Base-by-base conservation (phyloP, 2,113 vertebrate species). In the Chitala chitala region DNA sequence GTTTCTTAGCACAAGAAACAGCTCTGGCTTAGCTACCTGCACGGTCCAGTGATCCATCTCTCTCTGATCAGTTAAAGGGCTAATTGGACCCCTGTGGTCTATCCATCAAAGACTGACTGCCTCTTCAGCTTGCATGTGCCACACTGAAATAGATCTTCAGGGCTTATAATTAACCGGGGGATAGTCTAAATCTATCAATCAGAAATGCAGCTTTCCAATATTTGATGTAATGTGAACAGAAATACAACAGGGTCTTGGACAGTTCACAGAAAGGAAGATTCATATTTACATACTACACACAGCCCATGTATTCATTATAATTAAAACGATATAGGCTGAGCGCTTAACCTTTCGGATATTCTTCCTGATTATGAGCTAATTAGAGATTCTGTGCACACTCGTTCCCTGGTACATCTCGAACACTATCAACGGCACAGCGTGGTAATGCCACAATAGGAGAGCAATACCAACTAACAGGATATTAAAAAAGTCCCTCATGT, bases 401-500 rank as follows among this genome's bases (percentile, higher is more conserved):
- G 6, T 22, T 68, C 64, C 73, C 42, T 71, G 42, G 12, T 75
- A 78, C 80, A 81, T 79, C 80, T 81, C 42, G 53, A 79, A 80
- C 24, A 70, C 80, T 82, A 80, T 83, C 80, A 77, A 82, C 77
- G 80, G 76, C 73, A 38, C 6, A 15, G 50, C 56, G 58, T 56
- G 46, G 78, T 80, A 78, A 76, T 77, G 76, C 76, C 76, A 71
- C 42, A 71, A 80, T 76, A 74, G 77, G 70, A 54, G 68, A 72
- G 71, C 58, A 40, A 75, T 75, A 65, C 56, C 53, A 31, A 31
- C 13, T 59, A 75, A 48, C 69, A 87, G 85, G 86, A 90, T 88
- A 89, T 90, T 87, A 89, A 87, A 90, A 84, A 84, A 76, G 78
- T 79, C 81, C 79, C 83, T 81, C 61, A 81, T 82, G 76, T 84